Evolutionary conservation across 1,140 invertebrate genomes (phyloP), one percentile per base, ranked within the genome.

Genomic region (Zaprionus ornatus): DNA sequence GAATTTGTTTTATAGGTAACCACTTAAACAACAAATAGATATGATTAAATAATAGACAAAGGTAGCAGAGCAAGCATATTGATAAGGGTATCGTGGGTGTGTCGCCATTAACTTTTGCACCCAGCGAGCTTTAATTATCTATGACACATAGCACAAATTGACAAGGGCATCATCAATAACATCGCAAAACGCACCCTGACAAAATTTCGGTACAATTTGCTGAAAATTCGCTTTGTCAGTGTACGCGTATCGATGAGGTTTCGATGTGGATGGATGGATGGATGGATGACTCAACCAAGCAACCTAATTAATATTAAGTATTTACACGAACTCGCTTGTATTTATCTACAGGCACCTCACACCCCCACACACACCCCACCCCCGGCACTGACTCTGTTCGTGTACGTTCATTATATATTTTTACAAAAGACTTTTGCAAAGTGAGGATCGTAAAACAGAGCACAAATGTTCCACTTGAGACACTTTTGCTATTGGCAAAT

Each of bases 401-500:
- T 48, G 15, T 48, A 19, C 7, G 15, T 55, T 55, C 1, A 27
- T 55, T 29, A 55, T 55, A 54, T 50, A 25, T 12, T 29, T 55
- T 12, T 42, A 42, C 57, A 60, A 60, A 45, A 60, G 19, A 40
- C 35, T 40, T 50, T 50, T 57, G 7, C 25, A 40, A 37, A 72
- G 65, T 57, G n/a, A 7, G 21, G 9, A 50, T 50, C 42, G 60
- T 50, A 61, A 61, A 57, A 57, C 13, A 50, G 42, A 48, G 60
- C 60, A 63, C 45, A 63, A 45, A 35, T 63, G 71, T 68, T 67
- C 60, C 64, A 74, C 64, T 68, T 74, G 56, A 74, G 57, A 61
- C 56, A 68, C 56, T 74, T 23, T 66, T 66, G 55, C n/a, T 54
- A 54, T 67, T 73, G 71, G 56, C 56, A 61, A 67, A 54, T 55